Conservation (phyloP, 2,888 invertebrate species). For the Platypus cylindrus region DNA sequence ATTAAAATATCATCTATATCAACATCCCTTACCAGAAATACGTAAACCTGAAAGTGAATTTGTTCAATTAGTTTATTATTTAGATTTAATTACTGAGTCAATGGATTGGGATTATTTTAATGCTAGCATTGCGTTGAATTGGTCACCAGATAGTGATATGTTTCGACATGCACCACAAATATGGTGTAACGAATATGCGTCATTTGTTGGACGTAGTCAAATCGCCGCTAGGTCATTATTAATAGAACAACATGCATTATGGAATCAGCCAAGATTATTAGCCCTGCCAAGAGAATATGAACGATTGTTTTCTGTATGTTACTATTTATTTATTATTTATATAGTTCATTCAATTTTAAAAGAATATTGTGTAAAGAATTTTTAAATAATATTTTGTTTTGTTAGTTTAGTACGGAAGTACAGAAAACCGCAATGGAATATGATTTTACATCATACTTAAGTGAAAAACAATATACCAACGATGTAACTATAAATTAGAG, state of each 20-base stretch:
- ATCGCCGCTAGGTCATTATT: conserved; percentile 55
- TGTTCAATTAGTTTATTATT: conserved; percentile 60
- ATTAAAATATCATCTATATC: conserved; percentile 60
- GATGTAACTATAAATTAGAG: no score
- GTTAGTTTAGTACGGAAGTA: no score
- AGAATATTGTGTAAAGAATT: no score
- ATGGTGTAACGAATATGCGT: conserved; percentile 59
- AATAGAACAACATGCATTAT: conserved; percentile 60
- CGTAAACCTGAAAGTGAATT: conserved; percentile 57
- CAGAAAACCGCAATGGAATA: no score
- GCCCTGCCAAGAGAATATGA: conserved; percentile 84
- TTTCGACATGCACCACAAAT: conserved; percentile 41
- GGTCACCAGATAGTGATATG: conserved; percentile 38
- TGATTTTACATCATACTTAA: no score
- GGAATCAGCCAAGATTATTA: conserved; percentile 74
- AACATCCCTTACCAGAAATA: conserved; percentile 59
- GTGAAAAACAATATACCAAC: no score
- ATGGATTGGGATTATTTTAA: conserved; percentile 56
- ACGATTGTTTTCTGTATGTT: conserved; percentile 64
- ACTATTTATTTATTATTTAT: not conserved
- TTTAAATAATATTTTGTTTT: no score
- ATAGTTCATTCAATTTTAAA: no score
- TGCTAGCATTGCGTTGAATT: conserved; percentile 49
- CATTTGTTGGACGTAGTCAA: conserved; percentile 42
- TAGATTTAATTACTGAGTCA: conserved; percentile 58